Evolutionary conservation across 2,888 invertebrate genomes (phyloP), one percentile per base, ranked within the genome.

Genomic region (Pinctada fucata): DNA sequence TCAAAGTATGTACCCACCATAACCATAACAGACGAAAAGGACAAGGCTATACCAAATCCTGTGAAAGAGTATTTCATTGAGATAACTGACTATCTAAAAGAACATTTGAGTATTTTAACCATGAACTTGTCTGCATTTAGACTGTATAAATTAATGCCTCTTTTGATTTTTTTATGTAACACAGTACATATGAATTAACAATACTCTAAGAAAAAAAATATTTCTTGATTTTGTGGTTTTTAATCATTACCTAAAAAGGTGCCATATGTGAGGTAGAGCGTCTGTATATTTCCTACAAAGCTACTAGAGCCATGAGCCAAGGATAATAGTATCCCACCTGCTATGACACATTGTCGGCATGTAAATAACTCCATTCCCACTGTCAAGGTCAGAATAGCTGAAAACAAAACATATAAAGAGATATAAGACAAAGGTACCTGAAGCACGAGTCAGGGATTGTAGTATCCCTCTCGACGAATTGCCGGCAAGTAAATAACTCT

Each of bases 1-100:
- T 77, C 75, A 67, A 80, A 80, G 52, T 80, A 80, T 50, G 16
- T 58, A 3, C 73, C 68, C n/a, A 75, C 58, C 5, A 69, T 68
- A 8, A 75, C n/a, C 8, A 75, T 8, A n/a, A 63, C 48, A 4
- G 75, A 13, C 10, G 75, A 58, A 49, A 69, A 75, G 4, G 63
- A 51, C n/a, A 75, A 58, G 10, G 75, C 75, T 49, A 49, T 69
- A 3, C 75, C 75, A 13, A 63, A 3, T 3, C 75, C 75, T 75
- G 2, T 2, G 50, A 66, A 6, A 75, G 45, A 13, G 64, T 2
- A 63, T 31, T 31, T 31, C 31, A 31, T 31, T 31, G 31, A 31
- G 31, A 31, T 31, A 31, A 31, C 31, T 31, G 31, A 31, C 31
- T 31, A 31, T 31, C 31, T 31, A 31, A 31, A 31, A 31, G 31